Evolutionary conservation across 2,797 vertebrate species (phyloP).

Genomic region (Platyrinchus mystaceus): DNA sequence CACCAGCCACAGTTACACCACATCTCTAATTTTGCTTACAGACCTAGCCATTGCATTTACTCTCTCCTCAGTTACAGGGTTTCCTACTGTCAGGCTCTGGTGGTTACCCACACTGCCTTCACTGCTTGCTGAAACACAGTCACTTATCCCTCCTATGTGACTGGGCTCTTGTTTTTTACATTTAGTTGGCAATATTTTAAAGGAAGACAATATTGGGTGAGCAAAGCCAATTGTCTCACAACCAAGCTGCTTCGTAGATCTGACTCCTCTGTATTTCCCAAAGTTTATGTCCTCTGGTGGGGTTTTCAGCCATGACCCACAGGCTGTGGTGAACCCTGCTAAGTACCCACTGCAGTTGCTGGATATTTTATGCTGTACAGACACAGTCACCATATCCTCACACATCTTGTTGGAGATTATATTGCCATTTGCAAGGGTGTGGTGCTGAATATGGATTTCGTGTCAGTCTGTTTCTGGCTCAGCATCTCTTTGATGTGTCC

Average conservation of each 20-base stretch:
- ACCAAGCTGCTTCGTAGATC: not conserved
- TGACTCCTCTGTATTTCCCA: not conserved
- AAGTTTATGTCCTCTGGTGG: not conserved
- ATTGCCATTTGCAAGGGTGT: not conserved
- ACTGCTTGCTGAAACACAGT: not conserved
- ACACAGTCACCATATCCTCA: not conserved
- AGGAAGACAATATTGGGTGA: not conserved
- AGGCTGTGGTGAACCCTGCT: not conserved
- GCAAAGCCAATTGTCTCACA: not conserved
- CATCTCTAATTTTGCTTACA: not conserved
- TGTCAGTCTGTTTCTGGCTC: not conserved
- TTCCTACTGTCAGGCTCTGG: not conserved
- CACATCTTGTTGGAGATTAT: not conserved
- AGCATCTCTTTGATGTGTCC: not conserved
- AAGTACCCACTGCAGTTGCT: not conserved
- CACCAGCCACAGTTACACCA: not conserved
- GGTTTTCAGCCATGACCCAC: not conserved
- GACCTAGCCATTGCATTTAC: not conserved
- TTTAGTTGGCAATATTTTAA: not conserved
- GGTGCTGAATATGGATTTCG: not conserved
- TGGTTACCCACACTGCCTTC: not conserved
- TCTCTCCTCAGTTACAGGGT: not conserved
- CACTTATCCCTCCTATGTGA: not conserved
- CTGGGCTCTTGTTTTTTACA: not conserved
- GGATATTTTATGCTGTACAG: not conserved